Conservation (phyloP, 2,113 vertebrate species). For the Perca flavescens region DNA sequence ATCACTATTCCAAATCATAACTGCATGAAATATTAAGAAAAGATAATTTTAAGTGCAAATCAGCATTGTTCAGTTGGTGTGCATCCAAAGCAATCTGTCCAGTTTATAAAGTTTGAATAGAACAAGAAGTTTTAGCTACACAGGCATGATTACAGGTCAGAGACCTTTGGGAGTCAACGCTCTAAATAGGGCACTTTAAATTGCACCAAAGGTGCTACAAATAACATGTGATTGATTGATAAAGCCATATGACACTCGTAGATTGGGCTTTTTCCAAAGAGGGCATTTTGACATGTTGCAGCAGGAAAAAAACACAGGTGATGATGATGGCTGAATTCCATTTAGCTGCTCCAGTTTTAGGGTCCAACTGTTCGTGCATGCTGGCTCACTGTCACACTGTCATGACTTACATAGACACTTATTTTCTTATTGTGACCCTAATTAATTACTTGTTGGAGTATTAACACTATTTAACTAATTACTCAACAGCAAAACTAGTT, state of each 20-base stretch:
- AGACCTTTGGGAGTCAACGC: no score
- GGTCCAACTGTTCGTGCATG: background rate
- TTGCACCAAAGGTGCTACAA: background rate
- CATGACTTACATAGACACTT: background rate
- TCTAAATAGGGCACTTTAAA: background rate
- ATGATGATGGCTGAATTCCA: background rate
- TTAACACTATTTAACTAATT: background rate
- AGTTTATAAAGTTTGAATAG: background rate
- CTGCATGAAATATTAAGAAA: background rate
- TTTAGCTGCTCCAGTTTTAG: background rate
- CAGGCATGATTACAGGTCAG: background rate
- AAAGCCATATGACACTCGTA: background rate
- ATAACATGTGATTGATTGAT: background rate
- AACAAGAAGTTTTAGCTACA: background rate
- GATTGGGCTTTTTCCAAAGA: background rate
- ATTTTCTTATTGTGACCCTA: background rate
- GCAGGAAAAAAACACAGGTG: background rate
- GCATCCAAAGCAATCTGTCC: background rate
- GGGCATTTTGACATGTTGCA: background rate
- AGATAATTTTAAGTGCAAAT: background rate
- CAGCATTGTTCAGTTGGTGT: background rate
- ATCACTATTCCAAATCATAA: slow-evolving; percentile 8
- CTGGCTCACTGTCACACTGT: background rate
- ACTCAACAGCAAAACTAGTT: background rate
- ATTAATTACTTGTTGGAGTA: background rate